These are phyloP conservation scores for Timema cristinae DNA, from an alignment of 2,888 invertebrate species.

Conservation along the genomic window DNA sequence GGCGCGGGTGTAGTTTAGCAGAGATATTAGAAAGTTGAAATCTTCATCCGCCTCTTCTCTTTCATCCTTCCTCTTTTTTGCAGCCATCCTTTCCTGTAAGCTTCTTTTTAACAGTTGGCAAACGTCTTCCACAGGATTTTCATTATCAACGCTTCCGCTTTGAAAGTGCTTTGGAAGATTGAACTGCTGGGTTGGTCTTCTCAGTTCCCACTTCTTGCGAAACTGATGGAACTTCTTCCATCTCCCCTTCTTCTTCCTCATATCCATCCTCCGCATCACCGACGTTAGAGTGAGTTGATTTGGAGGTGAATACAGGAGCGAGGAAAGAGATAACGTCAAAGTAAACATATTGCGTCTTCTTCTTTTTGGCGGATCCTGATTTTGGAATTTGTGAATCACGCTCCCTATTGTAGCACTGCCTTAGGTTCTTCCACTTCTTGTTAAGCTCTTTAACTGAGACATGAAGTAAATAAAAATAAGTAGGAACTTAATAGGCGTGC, in stretches of 20 bases:
- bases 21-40: neutral
- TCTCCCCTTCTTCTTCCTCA: neutral
- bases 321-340: neutral
- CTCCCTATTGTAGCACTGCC: neutral
- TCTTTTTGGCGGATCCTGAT: neutral
- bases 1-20: neutral
- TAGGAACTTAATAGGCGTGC: neutral
- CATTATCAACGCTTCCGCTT: conserved; percentile 5
- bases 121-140: neutral
- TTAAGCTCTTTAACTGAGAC: neutral
- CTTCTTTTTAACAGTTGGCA: conserved; percentile 1
- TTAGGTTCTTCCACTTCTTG: conserved; percentile 7
- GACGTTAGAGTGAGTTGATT: neutral
- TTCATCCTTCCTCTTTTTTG: neutral
- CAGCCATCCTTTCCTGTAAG: conserved; percentile 4
- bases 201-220: conserved; percentile 5
- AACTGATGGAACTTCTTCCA: conserved; percentile 3
- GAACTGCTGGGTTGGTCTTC: neutral
- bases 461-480: neutral
- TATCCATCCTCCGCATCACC: conserved; percentile 4
- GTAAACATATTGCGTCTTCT: conserved; percentile 7
- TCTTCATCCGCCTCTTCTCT: conserved; percentile 5
- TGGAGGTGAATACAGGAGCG: conserved; percentile 4
- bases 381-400: conserved; percentile 9
- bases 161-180: neutral